Conservation (phyloP, 2,888 invertebrate genomes). For the Mycalesis mineus region DNA sequence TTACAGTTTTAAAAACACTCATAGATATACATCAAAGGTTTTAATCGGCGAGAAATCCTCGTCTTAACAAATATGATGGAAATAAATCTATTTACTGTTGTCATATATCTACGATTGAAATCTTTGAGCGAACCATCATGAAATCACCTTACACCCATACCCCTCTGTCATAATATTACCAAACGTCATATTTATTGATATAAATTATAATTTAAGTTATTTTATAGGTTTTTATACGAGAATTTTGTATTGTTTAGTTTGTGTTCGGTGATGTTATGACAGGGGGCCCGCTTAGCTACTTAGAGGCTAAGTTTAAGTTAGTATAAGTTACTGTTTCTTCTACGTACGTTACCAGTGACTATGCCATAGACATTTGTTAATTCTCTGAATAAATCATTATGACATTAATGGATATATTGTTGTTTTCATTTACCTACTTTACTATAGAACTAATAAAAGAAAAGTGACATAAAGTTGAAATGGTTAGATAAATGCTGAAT, state of each 20-base stretch:
- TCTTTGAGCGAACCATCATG: neutral
- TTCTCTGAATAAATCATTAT: slow-evolving; percentile 73
- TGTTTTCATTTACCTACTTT: slow-evolving; percentile 33
- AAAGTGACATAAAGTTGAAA: no score
- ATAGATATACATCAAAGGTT: neutral
- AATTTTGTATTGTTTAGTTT: slow-evolving; percentile 7
- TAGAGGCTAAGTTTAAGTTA: slow-evolving; percentile 57
- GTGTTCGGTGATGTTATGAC: slow-evolving; percentile 15
- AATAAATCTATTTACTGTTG: no score
- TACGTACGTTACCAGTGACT: slow-evolving; percentile 73
- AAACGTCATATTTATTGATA: slow-evolving; percentile 9
- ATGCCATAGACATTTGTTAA: slow-evolving; percentile 74
- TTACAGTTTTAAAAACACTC: neutral
- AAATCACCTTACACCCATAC: neutral
- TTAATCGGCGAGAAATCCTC: neutral
- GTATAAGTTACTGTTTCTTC: slow-evolving; percentile 45
- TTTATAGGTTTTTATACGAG: slow-evolving; percentile 6
- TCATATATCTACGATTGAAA: neutral
- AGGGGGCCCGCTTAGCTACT: slow-evolving; percentile 25
- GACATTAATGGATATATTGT: slow-evolving; percentile 43
- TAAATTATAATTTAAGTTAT: slow-evolving; percentile 17
- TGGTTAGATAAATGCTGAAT: no score
- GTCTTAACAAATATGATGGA: no score
- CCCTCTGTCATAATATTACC: slow-evolving; percentile 15
- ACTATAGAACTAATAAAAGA: no score